Conservation (phyloP, 2,113 vertebrate species). For the Mus spicilegus region DNA sequence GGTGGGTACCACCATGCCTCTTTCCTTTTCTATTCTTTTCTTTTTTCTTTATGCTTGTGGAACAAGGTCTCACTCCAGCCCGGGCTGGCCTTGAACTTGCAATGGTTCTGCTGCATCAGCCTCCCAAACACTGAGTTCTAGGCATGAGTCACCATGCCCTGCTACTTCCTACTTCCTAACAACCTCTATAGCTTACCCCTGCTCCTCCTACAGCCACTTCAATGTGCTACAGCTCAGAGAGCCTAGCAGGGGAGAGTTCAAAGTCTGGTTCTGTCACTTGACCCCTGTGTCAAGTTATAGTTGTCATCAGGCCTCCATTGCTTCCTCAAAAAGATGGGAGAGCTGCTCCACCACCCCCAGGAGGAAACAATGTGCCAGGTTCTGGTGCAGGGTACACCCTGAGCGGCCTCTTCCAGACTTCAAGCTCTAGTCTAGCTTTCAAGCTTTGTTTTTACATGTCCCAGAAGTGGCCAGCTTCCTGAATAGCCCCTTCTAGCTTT, state of each 20-base stretch:
- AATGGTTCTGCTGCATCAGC: background rate
- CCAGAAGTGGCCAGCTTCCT: background rate
- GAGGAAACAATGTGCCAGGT: background rate
- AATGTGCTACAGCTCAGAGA: background rate
- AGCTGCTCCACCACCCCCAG: background rate
- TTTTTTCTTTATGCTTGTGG: background rate
- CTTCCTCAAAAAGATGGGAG: constrained; percentile 28
- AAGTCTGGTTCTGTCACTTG: background rate
- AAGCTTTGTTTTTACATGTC: background rate
- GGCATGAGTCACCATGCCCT: background rate
- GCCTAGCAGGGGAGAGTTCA: background rate
- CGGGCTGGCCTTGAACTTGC: background rate
- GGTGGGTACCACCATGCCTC: background rate
- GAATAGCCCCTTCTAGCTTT: background rate
- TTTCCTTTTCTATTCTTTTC: background rate
- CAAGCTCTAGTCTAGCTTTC: background rate
- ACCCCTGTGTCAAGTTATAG: background rate
- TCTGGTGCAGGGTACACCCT: background rate
- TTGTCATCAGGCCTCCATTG: background rate
- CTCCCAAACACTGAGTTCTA: background rate
- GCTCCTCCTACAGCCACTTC: background rate
- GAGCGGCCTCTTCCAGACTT: background rate
- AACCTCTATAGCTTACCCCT: background rate
- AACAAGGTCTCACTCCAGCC: background rate
- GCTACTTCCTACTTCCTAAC: background rate